These are phyloP conservation scores for Protaetia brevitarsis DNA, from an alignment of 1,140 invertebrate species.

Conservation along the genomic window DNA sequence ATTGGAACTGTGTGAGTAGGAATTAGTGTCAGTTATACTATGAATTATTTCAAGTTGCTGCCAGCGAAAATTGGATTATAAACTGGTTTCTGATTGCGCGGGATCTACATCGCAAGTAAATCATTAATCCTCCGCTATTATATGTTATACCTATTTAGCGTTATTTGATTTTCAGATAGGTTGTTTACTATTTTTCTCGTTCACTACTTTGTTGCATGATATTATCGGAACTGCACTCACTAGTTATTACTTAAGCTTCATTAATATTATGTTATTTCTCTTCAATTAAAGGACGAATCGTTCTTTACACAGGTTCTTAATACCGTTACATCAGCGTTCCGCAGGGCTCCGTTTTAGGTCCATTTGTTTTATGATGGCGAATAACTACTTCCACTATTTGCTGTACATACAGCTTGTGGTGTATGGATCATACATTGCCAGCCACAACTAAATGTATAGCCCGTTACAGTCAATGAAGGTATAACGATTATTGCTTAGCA, in stretches of 20 bases:
- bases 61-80: conserved; percentile 12
- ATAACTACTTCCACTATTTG: no score
- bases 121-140: neutral
- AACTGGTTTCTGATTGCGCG: conserved; percentile 1
- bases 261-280: neutral
- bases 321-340: no score
- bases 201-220: neutral
- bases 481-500: no score
- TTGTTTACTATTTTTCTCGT: neutral
- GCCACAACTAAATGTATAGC: no score
- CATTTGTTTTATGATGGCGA: no score
- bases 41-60: neutral
- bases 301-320: no score
- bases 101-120: neutral
- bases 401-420: no score
- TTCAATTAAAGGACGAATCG: no score
- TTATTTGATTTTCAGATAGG: neutral
- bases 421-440: no score
- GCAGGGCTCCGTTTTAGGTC: no score
- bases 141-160: conserved; percentile 1
- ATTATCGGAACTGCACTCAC: neutral
- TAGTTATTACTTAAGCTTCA: neutral
- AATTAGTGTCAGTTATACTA: neutral
- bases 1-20: neutral
- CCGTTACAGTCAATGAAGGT: no score